These are phyloP conservation scores for Mactromeris polynyma DNA, from an alignment of 2,888 invertebrate genomes.

Conservation along the genomic window DNA sequence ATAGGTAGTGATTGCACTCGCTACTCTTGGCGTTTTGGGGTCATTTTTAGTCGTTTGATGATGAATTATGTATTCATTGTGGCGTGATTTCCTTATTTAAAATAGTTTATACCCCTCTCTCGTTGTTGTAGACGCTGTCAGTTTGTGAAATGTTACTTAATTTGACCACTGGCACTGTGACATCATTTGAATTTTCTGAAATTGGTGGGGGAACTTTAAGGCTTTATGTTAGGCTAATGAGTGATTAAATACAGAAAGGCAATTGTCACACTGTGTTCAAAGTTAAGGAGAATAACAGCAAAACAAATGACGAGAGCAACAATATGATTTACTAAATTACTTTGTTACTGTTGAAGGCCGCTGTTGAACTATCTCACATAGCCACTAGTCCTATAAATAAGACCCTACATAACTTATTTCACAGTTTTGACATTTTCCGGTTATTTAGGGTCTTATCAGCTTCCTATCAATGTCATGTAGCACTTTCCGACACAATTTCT, in stretches of 20 bases:
- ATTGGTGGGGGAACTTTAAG: neutral
- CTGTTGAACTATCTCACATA: neutral
- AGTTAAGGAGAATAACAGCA: neutral
- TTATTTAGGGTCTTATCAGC: too few species aligned
- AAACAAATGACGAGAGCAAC: neutral
- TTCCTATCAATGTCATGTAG: too few species aligned
- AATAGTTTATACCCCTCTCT: neutral
- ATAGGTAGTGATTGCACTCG: neutral
- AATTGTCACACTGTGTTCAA: neutral
- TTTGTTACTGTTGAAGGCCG: too few species aligned
- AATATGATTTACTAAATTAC: too few species aligned
- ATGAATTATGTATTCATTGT: neutral
- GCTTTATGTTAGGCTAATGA: neutral
- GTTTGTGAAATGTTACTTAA: neutral
- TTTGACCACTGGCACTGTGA: neutral
- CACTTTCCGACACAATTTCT: too few species aligned
- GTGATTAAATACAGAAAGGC: neutral
- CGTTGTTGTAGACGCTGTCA: neutral
- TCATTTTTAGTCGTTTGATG: neutral
- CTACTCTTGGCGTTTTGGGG: neutral
- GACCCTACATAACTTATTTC: too few species aligned
- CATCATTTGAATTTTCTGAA: neutral
- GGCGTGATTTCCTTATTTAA: neutral
- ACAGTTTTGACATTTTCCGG: too few species aligned
- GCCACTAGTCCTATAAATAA: too few species aligned